Percentiles rank a stretch among this genome's conserved stretches.
Conservation (phyloP, 2,888 invertebrate genomes). For the Drosophila maculinotata region DNA sequence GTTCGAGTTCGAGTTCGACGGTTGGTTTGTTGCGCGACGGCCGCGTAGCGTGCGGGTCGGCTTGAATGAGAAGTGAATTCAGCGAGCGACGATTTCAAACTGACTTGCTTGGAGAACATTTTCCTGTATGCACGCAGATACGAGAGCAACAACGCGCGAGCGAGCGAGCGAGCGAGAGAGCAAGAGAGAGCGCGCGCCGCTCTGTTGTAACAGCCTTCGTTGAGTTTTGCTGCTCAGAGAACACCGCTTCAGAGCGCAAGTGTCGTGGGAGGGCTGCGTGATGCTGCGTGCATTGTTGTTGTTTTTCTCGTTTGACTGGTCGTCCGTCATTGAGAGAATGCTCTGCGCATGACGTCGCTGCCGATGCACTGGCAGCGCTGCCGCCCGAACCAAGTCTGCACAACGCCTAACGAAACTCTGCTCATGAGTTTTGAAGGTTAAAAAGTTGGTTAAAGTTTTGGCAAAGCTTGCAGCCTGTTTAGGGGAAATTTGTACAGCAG, state of each 20-base stretch:
- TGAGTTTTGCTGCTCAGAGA: conserved; percentile 37
- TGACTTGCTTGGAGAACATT: conserved; percentile 49
- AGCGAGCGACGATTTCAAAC: conserved; percentile 81
- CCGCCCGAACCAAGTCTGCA: conserved; percentile 35
- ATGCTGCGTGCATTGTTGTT: conserved; percentile 61
- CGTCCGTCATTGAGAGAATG: conserved; percentile 20
- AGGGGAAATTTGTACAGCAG: conserved; percentile 54
- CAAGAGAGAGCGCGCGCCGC: conserved; percentile 10
- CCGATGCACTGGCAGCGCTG: conserved; percentile 56
- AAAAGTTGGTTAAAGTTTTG: conserved; percentile 73
- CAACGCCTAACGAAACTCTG: conserved; percentile 43
- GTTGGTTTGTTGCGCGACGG: conserved; percentile 61
- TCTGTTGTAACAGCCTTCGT: conserved; percentile 28
- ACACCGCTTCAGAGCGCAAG: conserved; percentile 59
- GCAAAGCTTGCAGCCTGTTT: conserved; percentile 34
- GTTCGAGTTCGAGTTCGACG: conserved; percentile 49
- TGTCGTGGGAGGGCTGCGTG: conserved; percentile 63
- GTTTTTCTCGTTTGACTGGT: conserved; percentile 54
- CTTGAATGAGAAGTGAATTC: conserved; percentile 64
- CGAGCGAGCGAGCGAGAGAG: conserved; percentile 5
- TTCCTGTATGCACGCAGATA: conserved; percentile 36
- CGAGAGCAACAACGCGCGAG: conserved; percentile 12
- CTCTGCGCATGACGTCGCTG: conserved; percentile 62
- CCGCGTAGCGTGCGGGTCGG: conserved; percentile 58
- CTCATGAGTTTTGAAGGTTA: conserved; percentile 77